phyloP scores from a whole-genome alignment of 2,888 invertebrate species.

The Ochlodes sylvanus region DNA sequence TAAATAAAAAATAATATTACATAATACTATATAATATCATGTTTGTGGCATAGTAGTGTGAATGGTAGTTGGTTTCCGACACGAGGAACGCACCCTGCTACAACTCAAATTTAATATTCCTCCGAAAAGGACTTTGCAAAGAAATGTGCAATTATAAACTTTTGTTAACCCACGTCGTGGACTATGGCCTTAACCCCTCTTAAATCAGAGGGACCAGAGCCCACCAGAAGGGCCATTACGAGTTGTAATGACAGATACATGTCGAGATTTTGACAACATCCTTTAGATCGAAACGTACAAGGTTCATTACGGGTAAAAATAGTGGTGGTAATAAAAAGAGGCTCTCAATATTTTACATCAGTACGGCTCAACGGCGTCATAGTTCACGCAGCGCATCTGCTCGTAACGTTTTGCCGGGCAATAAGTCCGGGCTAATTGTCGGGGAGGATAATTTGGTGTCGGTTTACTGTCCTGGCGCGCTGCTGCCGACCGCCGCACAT shows the following conservation, averaged over 20 bases:
- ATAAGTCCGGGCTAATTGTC: conserved; percentile 76
- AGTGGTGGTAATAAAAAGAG: conserved; percentile 10
- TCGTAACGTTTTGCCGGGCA: conserved; percentile 52
- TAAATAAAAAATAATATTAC: too few species aligned
- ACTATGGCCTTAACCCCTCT: too few species aligned
- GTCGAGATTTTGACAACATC: neutral
- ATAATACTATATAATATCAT: too few species aligned
- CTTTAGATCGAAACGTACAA: neutral
- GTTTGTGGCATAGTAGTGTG: too few species aligned
- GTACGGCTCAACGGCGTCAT: conserved; percentile 30
- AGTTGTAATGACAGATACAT: neutral
- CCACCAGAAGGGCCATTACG: too few species aligned
- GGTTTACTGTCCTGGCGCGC: conserved; percentile 69
- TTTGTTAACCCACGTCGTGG: too few species aligned
- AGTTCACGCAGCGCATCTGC: conserved; percentile 36
- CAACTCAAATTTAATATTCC: too few species aligned
- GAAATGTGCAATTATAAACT: too few species aligned
- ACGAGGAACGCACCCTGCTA: too few species aligned
- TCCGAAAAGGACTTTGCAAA: too few species aligned
- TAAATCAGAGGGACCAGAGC: too few species aligned
- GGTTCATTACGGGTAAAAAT: neutral
- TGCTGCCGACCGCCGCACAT: conserved; percentile 65
- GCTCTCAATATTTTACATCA: conserved; percentile 22
- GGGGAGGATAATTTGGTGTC: conserved; percentile 77
- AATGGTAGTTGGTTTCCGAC: too few species aligned